Evolutionary conservation across 2,888 invertebrate genomes (phyloP), one percentile per base, ranked within the genome.

Genomic region (Caenorhabditis afra): DNA sequence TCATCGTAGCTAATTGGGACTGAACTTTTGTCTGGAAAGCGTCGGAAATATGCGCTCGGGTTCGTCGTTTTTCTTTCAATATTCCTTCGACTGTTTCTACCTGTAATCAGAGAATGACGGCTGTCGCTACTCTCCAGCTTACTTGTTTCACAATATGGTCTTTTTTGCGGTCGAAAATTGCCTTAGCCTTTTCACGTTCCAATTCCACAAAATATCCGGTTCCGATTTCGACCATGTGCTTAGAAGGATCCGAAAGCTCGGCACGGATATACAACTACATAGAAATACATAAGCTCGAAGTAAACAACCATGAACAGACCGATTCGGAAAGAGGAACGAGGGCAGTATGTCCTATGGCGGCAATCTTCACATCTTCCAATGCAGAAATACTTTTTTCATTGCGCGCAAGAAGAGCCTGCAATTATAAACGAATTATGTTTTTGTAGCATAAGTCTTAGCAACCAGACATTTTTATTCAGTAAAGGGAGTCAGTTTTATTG

Each of bases 161-260:
- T 0, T 95, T 94, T 92, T 96, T 95, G 64, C 96, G 93, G 90
- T 95, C 94, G 90, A 97, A 97, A 90, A 96, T 97, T 88, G 96
- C 95, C 91, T 95, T 94, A 0, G 95, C 96, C 75, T 94, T 94
- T 22, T 93, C 93, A 78, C 95, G 93, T 88, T 94, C 93, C 93
- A 96, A 96, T 91, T 97, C 95, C 20, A 95, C 95, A 92, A 95
- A 98, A 91, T 98, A 98, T 81, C 97, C 96, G 62, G 98, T 97
- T 61, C 98, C 98, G 90, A 98, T 94, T 91, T 98, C 97, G 84
- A 98, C 94, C 37, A 97, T 93, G 64, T 97, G 96, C 91, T 94
- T 94, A 65, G 95, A 93, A 39, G 94, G 93, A 90, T 97, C 94
- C 79, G 93, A 93, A 74, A 98, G 92, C 87, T 93, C 93, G 1